Conservation (phyloP, 2,797 vertebrate species). For the Petrocephalus sullivani region DNA sequence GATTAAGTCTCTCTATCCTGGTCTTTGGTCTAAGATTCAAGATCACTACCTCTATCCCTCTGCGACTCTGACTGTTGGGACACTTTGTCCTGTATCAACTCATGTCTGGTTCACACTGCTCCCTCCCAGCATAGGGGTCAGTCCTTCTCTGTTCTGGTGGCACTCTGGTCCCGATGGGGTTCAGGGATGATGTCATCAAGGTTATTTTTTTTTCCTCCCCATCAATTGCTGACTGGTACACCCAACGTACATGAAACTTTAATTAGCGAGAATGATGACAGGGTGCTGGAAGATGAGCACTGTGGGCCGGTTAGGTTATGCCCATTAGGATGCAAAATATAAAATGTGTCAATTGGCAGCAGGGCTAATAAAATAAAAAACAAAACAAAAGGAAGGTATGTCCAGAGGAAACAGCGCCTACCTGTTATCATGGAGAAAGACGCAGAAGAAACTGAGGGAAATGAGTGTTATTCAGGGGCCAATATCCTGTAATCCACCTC, state of each 20-base stretch:
- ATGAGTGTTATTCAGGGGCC: background rate
- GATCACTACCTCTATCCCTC: background rate
- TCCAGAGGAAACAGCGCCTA: background rate
- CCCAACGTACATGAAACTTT: background rate
- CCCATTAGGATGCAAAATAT: background rate
- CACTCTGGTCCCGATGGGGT: background rate
- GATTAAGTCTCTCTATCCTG: background rate
- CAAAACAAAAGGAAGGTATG: no score
- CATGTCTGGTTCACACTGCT: background rate
- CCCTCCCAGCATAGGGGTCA: background rate
- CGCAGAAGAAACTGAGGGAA: background rate
- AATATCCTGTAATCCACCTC: background rate
- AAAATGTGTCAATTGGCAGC: background rate
- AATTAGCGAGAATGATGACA: background rate
- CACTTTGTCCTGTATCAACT: background rate
- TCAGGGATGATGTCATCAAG: background rate
- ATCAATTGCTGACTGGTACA: background rate
- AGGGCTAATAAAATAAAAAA: background rate
- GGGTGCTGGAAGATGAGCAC: background rate
- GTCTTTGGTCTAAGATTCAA: background rate
- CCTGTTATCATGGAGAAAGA: background rate
- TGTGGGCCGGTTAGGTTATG: background rate
- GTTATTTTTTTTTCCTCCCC: background rate
- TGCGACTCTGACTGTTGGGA: background rate
- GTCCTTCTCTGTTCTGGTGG: background rate